Conservation (phyloP, 2,888 invertebrate species). For the Calameuta filiformis region DNA sequence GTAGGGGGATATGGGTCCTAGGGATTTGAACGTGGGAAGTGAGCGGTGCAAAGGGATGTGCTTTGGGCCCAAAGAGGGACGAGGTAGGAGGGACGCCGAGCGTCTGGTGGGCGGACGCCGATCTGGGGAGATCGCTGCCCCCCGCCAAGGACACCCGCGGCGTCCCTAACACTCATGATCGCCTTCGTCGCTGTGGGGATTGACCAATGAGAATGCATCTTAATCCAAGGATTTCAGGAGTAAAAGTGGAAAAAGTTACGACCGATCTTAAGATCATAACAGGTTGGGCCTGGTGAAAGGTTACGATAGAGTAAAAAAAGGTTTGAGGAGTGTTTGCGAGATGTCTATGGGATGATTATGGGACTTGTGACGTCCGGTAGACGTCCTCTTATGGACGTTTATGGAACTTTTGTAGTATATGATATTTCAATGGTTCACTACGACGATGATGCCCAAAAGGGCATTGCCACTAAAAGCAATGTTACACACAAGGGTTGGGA, state of each 20-base stretch:
- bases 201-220: conserved; percentile 1
- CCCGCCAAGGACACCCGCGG: conserved; percentile 60
- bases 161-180: conserved; percentile 38
- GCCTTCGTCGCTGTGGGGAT: conserved; percentile 24
- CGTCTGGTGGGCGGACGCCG: conserved; percentile 58
- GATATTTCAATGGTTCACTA: not conserved
- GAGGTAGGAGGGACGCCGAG: conserved; percentile 34
- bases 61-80: conserved; percentile 32
- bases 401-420: not conserved
- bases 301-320: not conserved
- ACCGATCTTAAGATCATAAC: not conserved
- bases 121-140: conserved; percentile 57
- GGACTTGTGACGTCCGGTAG: no score
- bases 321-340: not conserved
- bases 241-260: not conserved
- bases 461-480: not conserved
- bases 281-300: not conserved
- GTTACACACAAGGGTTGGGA: not conserved
- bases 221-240: not conserved
- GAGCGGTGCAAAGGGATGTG: conserved; percentile 8
- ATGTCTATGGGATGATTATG: not conserved
- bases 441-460: not conserved
- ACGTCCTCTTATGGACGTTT: not conserved
- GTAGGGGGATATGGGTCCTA: not conserved
- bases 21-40: conserved; percentile 3